phyloP scores from a whole-genome alignment of 2,797 vertebrate species.

The Sebastes variabilis region DNA sequence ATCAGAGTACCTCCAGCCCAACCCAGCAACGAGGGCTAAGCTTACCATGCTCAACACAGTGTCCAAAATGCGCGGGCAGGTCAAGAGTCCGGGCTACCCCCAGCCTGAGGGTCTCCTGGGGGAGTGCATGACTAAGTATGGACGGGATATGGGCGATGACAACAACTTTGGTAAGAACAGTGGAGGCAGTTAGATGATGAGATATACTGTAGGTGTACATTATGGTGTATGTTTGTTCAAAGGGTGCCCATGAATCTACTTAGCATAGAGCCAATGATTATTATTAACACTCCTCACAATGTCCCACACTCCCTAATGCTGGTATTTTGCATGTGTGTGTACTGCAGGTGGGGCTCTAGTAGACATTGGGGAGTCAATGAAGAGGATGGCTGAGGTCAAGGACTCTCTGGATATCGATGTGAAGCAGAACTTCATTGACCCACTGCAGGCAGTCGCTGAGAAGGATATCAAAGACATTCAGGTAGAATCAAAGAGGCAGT shows the following conservation, averaged over 20 bases:
- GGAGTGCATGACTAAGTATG: constrained; percentile 94
- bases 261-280: not conserved
- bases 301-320: not conserved
- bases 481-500: constrained; percentile 76
- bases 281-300: not conserved
- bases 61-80: constrained; percentile 95
- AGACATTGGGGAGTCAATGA: constrained; percentile 94
- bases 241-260: not conserved
- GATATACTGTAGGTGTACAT: not conserved
- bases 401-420: constrained; percentile 97
- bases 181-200: not conserved
- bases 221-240: not conserved
- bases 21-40: constrained; percentile 94
- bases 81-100: constrained; percentile 90
- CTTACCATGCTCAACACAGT: constrained; percentile 94
- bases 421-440: constrained; percentile 98
- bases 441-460: constrained; percentile 92
- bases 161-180: constrained; percentile 91
- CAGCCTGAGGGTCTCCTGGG: constrained; percentile 94
- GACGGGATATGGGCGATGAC: constrained; percentile 90
- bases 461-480: constrained; percentile 98
- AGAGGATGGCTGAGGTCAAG: constrained; percentile 91
- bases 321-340: not conserved
- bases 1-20: constrained; percentile 95
- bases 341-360: constrained; percentile 88